Base-by-base conservation (phyloP, 2,113 vertebrate genomes). In the Mesitornis unicolor region DNA sequence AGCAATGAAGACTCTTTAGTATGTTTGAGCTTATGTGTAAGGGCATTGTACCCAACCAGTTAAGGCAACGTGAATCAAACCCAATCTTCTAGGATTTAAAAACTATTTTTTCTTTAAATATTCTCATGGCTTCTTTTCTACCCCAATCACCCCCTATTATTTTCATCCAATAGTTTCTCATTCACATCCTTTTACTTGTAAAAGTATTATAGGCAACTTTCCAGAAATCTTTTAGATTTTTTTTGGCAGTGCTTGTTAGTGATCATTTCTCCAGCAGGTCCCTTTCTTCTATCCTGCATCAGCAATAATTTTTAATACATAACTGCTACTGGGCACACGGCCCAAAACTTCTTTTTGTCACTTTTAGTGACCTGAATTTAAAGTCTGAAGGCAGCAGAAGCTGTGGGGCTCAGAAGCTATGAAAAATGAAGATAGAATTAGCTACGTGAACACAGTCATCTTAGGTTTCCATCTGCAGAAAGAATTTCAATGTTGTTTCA, bases 121-220 rank as follows among this genome's bases (percentile, higher is more conserved):
- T 59, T 63, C 4, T 81, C 13, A 26, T 31, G 26, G 3, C 9
- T 84, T 36, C 10, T 65, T 68, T 77, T 50, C 5, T 31, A 28
- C 5, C 1, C 11, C 0, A 2, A 38, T 51, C 10, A 15, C 13
- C 15, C 14, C 5, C 3, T 16, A 0, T 63, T 43, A 8, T 79
- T 89, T 79, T 59, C 29, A 73, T 48, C 9, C 6, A 26, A 11
- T 59, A 43, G 6, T 75, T 76, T 92, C 67, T 48, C 6, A 60
- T 56, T 53, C 36, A 60, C 51, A 75, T 63, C 36, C 14, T 47
- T 75, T 71, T 40, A 11, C 18, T 54, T 56, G 31, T 59, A 26
- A 15, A 84, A 65, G 16, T 79, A 33, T 79, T 81, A 56, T 51
- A 56, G 43, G 21, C 28, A 65, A 33, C 3, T 68, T 84, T 64